These are phyloP conservation scores for Lasioglossum morio DNA, from an alignment of 2,888 invertebrate genomes.

Conservation along the genomic window DNA sequence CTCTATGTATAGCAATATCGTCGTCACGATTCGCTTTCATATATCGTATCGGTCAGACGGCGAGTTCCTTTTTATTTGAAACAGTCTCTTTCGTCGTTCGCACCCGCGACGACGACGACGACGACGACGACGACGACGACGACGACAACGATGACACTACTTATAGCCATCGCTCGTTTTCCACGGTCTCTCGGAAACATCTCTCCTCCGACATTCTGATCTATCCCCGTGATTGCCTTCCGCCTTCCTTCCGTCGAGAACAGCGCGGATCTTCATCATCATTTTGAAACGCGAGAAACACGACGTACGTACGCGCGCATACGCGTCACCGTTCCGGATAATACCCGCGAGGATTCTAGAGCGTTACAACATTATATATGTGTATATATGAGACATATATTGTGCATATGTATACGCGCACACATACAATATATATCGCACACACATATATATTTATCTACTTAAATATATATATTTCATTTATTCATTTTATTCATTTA, in stretches of 20 bases:
- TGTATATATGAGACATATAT: conserved; percentile 66
- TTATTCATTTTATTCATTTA: conserved; percentile 61
- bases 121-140: no score
- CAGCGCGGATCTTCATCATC: conserved; percentile 1
- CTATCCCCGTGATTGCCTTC: neutral
- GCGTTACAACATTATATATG: conserved; percentile 79
- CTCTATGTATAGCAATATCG: neutral
- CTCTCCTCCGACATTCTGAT: neutral
- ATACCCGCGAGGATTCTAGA: conserved; percentile 77
- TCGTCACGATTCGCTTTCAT: neutral
- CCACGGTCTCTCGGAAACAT: neutral
- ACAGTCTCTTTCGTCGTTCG: neutral
- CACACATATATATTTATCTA: conserved; percentile 70
- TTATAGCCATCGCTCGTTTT: neutral
- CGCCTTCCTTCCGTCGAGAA: neutral
- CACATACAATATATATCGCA: conserved; percentile 62
- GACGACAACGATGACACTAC: no score
- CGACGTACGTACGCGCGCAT: conserved; percentile 77
- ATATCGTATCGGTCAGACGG: neutral
- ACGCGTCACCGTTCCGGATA: conserved; percentile 71
- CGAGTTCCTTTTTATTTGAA: neutral
- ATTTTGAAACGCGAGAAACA: conserved; percentile 41
- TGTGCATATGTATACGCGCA: conserved; percentile 49
- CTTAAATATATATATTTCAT: conserved; percentile 66
- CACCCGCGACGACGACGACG: neutral